A percentile compares a stretch with the other conserved stretches of the same genome.
Evolutionary conservation across 2,113 vertebrate species (phyloP).

Genomic region (Heliornis fulica): DNA sequence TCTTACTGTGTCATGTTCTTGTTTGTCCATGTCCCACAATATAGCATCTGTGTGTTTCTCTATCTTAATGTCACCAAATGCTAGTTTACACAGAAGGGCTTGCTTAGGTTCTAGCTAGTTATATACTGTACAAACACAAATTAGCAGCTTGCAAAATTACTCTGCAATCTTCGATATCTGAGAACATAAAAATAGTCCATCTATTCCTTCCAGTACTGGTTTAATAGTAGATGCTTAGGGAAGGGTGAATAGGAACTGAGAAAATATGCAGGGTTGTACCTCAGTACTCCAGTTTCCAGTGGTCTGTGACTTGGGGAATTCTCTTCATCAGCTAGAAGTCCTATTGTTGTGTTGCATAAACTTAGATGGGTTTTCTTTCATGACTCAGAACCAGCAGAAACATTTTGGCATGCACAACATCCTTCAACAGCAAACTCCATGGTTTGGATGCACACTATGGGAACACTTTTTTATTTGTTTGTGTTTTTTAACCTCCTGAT

Average conservation of each 20-base stretch:
- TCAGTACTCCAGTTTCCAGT: not conserved
- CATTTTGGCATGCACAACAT: not conserved
- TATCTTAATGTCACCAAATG: constrained; percentile 58
- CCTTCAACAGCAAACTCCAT: not conserved
- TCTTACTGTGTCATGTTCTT: not conserved
- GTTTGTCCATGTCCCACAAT: constrained; percentile 35
- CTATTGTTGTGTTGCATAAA: not conserved
- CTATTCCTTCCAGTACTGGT: not conserved
- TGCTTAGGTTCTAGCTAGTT: constrained; percentile 24
- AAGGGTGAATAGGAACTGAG: not conserved
- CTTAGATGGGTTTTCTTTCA: not conserved
- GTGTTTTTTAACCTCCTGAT: not conserved
- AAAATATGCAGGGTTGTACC: not conserved
- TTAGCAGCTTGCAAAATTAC: constrained; percentile 33
- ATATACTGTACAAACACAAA: constrained; percentile 29
- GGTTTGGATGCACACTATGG: not conserved
- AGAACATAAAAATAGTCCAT: not conserved
- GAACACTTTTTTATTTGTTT: not conserved
- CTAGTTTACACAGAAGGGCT: constrained; percentile 39
- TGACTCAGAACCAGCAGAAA: not conserved
- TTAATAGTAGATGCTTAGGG: not conserved
- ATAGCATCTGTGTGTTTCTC: constrained; percentile 47
- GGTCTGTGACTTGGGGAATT: not conserved
- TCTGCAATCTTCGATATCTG: not conserved
- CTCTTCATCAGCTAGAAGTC: not conserved